A percentile compares a stretch with the other conserved stretches of the same genome.
Conservation (phyloP, 2,888 invertebrate genomes). For the Xestia sexstrigata region DNA sequence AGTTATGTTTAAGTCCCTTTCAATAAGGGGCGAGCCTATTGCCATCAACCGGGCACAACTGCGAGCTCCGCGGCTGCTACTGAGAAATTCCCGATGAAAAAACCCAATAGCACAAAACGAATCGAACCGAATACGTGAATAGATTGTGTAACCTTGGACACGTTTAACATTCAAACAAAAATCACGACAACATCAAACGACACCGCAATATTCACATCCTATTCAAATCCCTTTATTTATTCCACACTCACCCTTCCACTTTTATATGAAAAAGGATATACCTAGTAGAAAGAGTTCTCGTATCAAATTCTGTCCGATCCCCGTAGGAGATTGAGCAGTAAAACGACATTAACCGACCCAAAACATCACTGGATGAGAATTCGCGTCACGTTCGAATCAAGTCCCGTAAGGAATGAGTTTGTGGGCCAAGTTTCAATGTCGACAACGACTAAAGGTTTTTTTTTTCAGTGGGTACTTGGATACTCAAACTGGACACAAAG, state of each 20-base stretch:
- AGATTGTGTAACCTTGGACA: not conserved
- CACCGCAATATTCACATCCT: conserved; percentile 12
- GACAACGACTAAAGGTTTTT: conserved; percentile 72
- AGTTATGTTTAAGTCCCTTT: too few species aligned
- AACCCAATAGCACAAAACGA: too few species aligned
- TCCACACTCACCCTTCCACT: conserved; percentile 36
- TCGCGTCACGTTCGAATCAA: conserved; percentile 83
- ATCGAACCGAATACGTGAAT: not conserved
- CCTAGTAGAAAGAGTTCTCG: conserved; percentile 67
- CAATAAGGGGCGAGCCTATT: too few species aligned
- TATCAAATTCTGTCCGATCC: conserved; percentile 76
- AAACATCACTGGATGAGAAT: conserved; percentile 78
- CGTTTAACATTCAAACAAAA: not conserved
- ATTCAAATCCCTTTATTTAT: conserved; percentile 37
- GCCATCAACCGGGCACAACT: too few species aligned
- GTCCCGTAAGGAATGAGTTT: conserved; percentile 82
- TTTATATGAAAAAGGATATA: conserved; percentile 67
- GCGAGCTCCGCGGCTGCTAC: too few species aligned
- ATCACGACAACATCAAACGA: not conserved
- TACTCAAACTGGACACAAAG: conserved; percentile 75
- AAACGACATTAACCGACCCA: conserved; percentile 78
- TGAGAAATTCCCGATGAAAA: too few species aligned
- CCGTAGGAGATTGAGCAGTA: conserved; percentile 79
- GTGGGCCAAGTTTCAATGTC: conserved; percentile 83
- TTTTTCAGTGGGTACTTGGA: conserved; percentile 72